phyloP scores from a whole-genome alignment of 2,888 invertebrate genomes.

The Mesodorylaimus sp. region DNA sequence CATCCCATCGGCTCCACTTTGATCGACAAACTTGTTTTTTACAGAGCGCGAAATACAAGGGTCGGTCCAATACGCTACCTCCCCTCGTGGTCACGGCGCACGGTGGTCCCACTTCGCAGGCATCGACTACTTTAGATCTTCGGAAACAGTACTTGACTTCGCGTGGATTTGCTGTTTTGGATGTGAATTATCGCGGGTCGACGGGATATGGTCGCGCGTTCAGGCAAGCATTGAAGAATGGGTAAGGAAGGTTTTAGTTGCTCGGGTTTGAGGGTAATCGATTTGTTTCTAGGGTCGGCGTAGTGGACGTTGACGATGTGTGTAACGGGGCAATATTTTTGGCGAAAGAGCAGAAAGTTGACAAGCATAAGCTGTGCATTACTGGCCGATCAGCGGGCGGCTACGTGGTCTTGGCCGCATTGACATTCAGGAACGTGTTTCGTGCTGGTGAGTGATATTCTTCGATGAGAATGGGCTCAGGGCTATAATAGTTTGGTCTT shows the following conservation, averaged over 20 bases:
- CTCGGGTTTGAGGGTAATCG: neutral
- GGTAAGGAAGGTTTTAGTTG: constrained; percentile 15
- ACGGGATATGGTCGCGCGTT: constrained; percentile 33
- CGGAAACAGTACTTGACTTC: constrained; percentile 32
- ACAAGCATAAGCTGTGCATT: constrained; percentile 31
- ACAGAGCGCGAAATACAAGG: constrained; percentile 29
- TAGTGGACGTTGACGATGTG: constrained; percentile 33
- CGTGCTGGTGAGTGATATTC: constrained; percentile 1
- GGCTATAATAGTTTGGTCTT: neutral
- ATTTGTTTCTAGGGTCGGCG: constrained; percentile 27
- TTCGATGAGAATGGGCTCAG: neutral
- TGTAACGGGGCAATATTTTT: constrained; percentile 29
- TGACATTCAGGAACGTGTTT: constrained; percentile 23
- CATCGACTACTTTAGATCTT: constrained; percentile 24
- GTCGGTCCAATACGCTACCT: constrained; percentile 24
- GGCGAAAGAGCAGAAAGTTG: constrained; percentile 23
- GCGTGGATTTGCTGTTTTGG: constrained; percentile 35
- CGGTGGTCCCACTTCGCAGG: constrained; percentile 33
- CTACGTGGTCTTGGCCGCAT: constrained; percentile 29
- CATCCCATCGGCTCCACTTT: neutral
- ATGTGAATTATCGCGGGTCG: constrained; percentile 36
- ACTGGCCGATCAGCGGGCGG: constrained; percentile 35
- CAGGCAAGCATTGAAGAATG: constrained; percentile 25
- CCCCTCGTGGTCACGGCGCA: constrained; percentile 33
- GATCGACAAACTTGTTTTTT: neutral